Percentiles rank a stretch among this genome's conserved stretches.
Evolutionary conservation across 2,797 vertebrate species (phyloP).

Genomic region (Sebastes aleutianus): DNA sequence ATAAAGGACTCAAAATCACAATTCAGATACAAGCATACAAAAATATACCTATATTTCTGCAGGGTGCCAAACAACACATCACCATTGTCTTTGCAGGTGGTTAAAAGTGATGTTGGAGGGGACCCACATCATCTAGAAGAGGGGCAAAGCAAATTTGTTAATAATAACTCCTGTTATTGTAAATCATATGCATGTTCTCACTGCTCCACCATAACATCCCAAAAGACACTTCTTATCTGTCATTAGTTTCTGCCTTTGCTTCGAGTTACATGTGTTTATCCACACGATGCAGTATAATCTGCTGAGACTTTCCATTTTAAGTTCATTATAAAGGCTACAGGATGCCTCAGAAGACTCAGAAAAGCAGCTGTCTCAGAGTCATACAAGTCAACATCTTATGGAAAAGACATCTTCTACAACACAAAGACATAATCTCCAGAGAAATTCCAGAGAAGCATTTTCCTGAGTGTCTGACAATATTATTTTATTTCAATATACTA

Average conservation of each 20-base stretch:
- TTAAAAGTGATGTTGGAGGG: background rate
- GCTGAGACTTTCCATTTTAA: background rate
- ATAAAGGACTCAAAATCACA: background rate
- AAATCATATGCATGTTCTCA: background rate
- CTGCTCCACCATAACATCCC: background rate
- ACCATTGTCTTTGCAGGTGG: background rate
- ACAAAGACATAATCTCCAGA: background rate
- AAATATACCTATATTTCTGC: background rate
- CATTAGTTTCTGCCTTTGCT: background rate
- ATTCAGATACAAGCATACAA: background rate
- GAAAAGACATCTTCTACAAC: background rate
- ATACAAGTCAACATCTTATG: background rate
- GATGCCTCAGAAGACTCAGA: background rate
- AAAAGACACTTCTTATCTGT: background rate
- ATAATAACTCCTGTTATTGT: background rate
- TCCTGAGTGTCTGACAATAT: background rate
- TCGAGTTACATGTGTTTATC: background rate
- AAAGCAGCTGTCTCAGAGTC: background rate
- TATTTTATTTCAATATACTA: background rate
- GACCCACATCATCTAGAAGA: background rate
- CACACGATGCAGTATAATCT: background rate
- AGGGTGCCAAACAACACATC: background rate
- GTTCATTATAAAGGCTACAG: background rate
- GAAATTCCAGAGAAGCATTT: background rate
- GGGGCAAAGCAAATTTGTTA: background rate